Base-by-base conservation (phyloP, 2,888 invertebrate species). In the Troides oblongomaculatus region DNA sequence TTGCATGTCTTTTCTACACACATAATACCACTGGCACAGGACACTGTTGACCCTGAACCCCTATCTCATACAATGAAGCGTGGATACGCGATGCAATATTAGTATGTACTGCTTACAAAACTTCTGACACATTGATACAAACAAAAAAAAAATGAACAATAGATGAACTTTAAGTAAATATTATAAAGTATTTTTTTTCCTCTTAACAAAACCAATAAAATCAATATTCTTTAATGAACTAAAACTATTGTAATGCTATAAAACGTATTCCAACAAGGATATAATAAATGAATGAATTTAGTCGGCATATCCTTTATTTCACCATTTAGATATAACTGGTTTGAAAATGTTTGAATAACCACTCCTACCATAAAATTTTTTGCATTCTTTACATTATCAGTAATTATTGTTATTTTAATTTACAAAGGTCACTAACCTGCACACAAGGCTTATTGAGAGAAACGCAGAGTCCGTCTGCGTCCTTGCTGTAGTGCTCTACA, bases 401-500 rank as follows among this genome's bases (percentile, higher is more conserved):
- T 39, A 10, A 10, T 39, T 39, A 39, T 39, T 6, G 8, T 10
- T 39, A 39, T 1, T 50, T 50, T 50, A 17, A 5, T 14, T 39
- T 30, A 12, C 17, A n/a, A 21, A 46, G 43, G 30, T 30, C 50
- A 82, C 85, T 75, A 68, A 97, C 97, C 96, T 98, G 97, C 76
- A 98, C 96, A 89, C 98, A 98, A 66, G 98, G 97, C 88, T 97
- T 98, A 91, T 96, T 96, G 77, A 99, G 95, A 87, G 99, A 98
- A 73, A 99, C 99, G 90, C 99, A 99, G 68, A 99, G 95, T 21
- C 99, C 99, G 88, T 99, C 99, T 21, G 99, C 97, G 87, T 99
- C 99, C 92, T 97, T 96, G 92, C 97, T 97, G 93, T 99, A 99
- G 89, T 99, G 99, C 81, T 98, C 98, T 62, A 99, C 99, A 68